Conservation (phyloP, 2,888 invertebrate genomes). For the Cryptus viduatorius region DNA sequence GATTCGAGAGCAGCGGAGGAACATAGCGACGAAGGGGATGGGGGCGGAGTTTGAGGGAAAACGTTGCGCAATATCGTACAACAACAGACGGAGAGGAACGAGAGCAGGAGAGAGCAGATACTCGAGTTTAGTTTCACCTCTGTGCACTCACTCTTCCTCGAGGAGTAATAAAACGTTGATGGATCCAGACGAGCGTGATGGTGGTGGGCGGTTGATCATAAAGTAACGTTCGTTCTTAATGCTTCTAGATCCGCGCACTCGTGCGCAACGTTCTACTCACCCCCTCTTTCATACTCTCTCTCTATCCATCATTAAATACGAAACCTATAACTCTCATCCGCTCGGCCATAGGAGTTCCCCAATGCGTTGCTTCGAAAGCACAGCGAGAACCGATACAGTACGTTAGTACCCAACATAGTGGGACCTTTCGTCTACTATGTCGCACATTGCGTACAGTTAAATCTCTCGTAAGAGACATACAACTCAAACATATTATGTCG, state of each 20-base stretch:
- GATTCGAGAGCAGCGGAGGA: not conserved
- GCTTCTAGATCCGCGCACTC: slow-evolving; percentile 16
- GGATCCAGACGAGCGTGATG: slow-evolving; percentile 36
- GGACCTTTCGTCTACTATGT: slow-evolving; percentile 3
- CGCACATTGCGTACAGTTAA: not conserved
- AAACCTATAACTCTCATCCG: slow-evolving; percentile 43
- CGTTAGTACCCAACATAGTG: not conserved
- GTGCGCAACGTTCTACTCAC: not conserved
- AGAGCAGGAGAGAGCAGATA: slow-evolving; percentile 3
- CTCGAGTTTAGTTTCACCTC: slow-evolving; percentile 34
- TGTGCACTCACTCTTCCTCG: slow-evolving; percentile 25
- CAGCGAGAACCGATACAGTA: slow-evolving; percentile 23
- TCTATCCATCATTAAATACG: slow-evolving; percentile 56
- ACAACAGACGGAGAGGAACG: not conserved
- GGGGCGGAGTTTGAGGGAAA: slow-evolving; percentile 4
- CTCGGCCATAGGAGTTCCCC: not conserved
- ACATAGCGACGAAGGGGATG: not conserved
- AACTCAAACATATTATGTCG: too few relatives aligned
- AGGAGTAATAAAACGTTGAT: slow-evolving; percentile 52
- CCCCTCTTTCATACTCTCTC: not conserved
- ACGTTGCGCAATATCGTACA: slow-evolving; percentile 28
- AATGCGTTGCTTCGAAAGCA: not conserved
- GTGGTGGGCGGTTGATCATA: slow-evolving; percentile 40
- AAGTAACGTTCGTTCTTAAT: slow-evolving; percentile 49
- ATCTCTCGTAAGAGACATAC: not conserved